phyloP scores from a whole-genome alignment of 2,113 vertebrate genomes.

The Coryphaenoides rupestris region DNA sequence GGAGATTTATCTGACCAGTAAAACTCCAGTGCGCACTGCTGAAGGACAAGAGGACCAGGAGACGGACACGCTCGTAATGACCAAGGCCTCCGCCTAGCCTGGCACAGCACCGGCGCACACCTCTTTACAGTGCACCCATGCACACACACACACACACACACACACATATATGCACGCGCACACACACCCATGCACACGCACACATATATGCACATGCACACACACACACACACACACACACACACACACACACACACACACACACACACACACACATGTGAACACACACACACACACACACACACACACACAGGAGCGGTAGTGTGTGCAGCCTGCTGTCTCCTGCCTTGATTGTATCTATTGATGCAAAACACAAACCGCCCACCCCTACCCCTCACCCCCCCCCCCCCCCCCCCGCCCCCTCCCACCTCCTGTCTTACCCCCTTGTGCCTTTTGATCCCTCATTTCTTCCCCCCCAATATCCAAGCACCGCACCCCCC shows the following conservation, averaged over 20 bases:
- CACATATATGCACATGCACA: not conserved
- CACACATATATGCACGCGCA: no score
- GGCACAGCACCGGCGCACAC: not conserved
- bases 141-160: not conserved
- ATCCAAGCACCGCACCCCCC: constrained; percentile 13
- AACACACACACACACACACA: constrained; percentile 5
- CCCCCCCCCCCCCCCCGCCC: constrained; percentile 43
- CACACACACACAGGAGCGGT: constrained; percentile 26
- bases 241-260: not conserved
- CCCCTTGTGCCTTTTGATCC: not conserved
- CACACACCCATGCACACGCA: not conserved
- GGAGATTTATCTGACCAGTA: constrained; percentile 7
- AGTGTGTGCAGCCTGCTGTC: constrained; percentile 18
- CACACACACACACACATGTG: not conserved
- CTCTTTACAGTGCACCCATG: not conserved
- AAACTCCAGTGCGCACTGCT: constrained; percentile 1
- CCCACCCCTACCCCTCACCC: constrained; percentile 20
- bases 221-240: constrained; percentile 20
- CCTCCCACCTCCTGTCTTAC: constrained; percentile 6
- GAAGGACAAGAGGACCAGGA: constrained; percentile 14
- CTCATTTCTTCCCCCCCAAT: not conserved
- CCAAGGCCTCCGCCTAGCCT: constrained; percentile 5
- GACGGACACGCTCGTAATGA: not conserved
- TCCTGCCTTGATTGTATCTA: constrained; percentile 27
- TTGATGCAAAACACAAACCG: constrained; percentile 47